Conservation (phyloP, 2,888 invertebrate genomes). For the Morpho deidamia region DNA sequence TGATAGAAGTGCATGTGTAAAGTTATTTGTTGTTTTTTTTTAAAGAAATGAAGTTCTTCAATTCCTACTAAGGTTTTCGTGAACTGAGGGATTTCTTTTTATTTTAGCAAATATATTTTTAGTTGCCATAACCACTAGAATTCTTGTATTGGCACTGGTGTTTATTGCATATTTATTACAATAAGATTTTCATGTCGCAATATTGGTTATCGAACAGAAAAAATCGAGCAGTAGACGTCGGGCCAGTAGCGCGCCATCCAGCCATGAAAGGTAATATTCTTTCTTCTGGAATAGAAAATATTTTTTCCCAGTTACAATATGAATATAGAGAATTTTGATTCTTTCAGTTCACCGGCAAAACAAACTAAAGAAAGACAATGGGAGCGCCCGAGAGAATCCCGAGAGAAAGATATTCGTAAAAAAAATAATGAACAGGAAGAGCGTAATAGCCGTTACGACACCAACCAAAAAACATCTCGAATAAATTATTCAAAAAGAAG, state of each 20-base stretch:
- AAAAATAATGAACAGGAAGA: conserved; percentile 67
- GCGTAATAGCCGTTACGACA: conserved; percentile 56
- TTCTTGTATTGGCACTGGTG: conserved; percentile 77
- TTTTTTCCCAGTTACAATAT: background rate
- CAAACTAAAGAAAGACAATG: conserved; percentile 47
- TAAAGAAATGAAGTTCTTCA: conserved; percentile 44
- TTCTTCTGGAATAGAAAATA: background rate
- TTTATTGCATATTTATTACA: conserved; percentile 37
- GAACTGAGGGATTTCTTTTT: conserved; percentile 45
- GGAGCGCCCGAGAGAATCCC: conserved; percentile 48
- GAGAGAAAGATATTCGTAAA: conserved; percentile 46
- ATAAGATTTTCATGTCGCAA: conserved; percentile 22
- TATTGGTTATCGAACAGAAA: conserved; percentile 64
- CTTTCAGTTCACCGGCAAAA: conserved; percentile 64
- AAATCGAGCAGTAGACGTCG: conserved; percentile 64
- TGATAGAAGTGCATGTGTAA: conserved; percentile 62
- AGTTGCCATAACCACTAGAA: conserved; percentile 74
- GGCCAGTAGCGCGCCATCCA: conserved; percentile 56
- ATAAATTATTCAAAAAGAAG: conserved; percentile 36
- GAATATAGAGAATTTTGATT: background rate
- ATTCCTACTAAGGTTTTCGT: conserved; percentile 16
- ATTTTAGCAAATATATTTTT: conserved; percentile 51
- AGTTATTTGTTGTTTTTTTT: conserved; percentile 45
- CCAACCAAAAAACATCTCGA: conserved; percentile 33
- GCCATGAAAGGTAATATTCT: conserved; percentile 52